Evolutionary conservation across 2,113 vertebrate species (phyloP).

Genomic region (Sander vitreus): DNA sequence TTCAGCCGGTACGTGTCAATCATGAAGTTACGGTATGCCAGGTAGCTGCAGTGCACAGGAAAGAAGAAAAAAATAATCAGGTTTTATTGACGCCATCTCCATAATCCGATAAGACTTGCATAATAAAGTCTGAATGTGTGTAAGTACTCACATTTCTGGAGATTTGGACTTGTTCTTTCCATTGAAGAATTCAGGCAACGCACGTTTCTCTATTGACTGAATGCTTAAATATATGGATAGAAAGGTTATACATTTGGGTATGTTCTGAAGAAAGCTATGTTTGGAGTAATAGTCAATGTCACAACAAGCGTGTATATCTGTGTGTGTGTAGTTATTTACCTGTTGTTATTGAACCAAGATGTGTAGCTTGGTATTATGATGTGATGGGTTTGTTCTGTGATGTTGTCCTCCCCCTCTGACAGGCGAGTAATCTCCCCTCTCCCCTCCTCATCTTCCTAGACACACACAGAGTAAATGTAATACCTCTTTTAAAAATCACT

Average conservation of each 20-base stretch:
- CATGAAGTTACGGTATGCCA: conserved; percentile 99
- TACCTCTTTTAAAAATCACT: not conserved
- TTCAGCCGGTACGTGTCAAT: conserved; percentile 97
- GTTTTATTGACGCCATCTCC: not conserved
- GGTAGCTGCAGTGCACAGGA: conserved; percentile 84
- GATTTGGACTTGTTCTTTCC: conserved; percentile 98
- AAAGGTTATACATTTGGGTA: not conserved
- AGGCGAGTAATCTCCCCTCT: conserved; percentile 89
- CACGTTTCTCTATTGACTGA: conserved; percentile 95
- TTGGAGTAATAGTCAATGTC: not conserved
- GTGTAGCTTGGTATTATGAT: conserved; percentile 98
- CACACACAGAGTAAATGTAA: conserved; percentile 1
- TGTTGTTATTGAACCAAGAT: conserved; percentile 98
- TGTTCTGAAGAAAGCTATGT: not conserved
- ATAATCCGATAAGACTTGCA: not conserved
- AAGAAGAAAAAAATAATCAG: not conserved
- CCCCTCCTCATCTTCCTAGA: conserved; percentile 94
- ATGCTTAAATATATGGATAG: conserved; percentile 80
- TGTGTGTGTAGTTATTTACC: conserved; percentile 78
- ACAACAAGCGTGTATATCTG: not conserved
- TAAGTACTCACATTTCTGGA: conserved; percentile 94
- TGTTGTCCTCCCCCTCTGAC: conserved; percentile 92
- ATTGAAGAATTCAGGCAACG: conserved; percentile 97
- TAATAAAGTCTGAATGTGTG: not conserved
- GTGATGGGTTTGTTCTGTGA: conserved; percentile 96